A percentile compares a stretch with the other conserved stretches of the same genome.
Conservation (phyloP, 2,797 vertebrate genomes). For the Choloepus didactylus region DNA sequence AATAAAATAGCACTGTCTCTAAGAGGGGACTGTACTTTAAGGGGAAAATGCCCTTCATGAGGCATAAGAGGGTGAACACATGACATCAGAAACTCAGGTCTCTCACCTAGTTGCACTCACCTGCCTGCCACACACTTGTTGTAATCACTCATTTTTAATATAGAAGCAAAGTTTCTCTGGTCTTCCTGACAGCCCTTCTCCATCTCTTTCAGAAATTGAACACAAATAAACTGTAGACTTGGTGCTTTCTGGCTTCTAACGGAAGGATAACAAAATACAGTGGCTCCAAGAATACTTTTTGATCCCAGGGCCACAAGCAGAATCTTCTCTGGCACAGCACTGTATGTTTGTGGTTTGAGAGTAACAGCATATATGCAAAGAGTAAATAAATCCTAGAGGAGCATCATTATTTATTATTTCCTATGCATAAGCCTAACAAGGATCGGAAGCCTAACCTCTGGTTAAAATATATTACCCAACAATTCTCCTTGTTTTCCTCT, state of each 20-base stretch:
- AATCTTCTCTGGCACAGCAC: background rate
- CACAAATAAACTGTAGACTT: background rate
- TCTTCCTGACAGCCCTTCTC: background rate
- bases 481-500: background rate
- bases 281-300: background rate
- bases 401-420: background rate
- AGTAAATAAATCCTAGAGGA: background rate
- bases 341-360: background rate
- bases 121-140: background rate
- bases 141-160: conserved; percentile 19
- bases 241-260: background rate
- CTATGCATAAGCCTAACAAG: background rate
- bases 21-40: conserved; percentile 48
- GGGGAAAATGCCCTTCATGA: background rate
- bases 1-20: conserved; percentile 52
- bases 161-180: background rate
- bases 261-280: background rate
- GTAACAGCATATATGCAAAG: background rate
- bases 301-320: background rate
- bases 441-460: background rate
- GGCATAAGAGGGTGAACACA: background rate
- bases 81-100: background rate
- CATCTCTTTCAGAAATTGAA: background rate
- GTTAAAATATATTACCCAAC: background rate
- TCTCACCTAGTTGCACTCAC: background rate